These are phyloP conservation scores for Montipora capricornis DNA, from an alignment of 64 coral and sea anemone genomes.

Conservation along the genomic window DNA sequence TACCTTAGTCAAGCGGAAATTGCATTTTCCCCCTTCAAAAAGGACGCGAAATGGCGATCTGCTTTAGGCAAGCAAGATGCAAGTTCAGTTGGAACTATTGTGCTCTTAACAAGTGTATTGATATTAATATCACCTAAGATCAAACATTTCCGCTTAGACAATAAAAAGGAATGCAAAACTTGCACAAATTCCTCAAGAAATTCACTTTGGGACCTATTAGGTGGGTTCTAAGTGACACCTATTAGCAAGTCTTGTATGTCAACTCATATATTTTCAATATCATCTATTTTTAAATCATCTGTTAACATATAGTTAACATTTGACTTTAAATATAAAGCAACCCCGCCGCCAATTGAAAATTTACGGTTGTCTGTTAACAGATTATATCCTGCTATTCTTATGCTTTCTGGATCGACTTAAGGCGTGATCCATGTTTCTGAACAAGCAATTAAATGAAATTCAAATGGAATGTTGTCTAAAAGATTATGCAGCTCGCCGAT, in stretches of 20 bases:
- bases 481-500: too few relatives aligned
- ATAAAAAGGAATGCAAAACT: slow-evolving; percentile 1
- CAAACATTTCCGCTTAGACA: slow-evolving; percentile 14
- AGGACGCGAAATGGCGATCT: too few relatives aligned
- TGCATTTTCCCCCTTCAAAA: too few relatives aligned
- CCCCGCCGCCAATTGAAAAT: neutral
- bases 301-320: neutral
- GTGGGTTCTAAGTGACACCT: neutral
- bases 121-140: slow-evolving; percentile 9
- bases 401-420: too few relatives aligned
- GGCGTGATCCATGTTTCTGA: too few relatives aligned
- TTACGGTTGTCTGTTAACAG: neutral
- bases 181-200: neutral
- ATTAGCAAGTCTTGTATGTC: slow-evolving; percentile 10
- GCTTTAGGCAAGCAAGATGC: too few relatives aligned
- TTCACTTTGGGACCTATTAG: slow-evolving; percentile 3
- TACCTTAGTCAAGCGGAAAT: too few relatives aligned
- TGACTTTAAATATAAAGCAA: slow-evolving; percentile 23
- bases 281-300: neutral
- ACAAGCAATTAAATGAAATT: too few relatives aligned
- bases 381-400: neutral
- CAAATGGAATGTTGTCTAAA: too few relatives aligned
- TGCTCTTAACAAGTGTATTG: slow-evolving; percentile 4
- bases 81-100: neutral
- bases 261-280: slow-evolving; percentile 7